Percentiles rank a stretch among this genome's conserved stretches.
Conservation (phyloP, 2,113 vertebrate genomes). For the zebrafish (Danio rerio) region DNA sequence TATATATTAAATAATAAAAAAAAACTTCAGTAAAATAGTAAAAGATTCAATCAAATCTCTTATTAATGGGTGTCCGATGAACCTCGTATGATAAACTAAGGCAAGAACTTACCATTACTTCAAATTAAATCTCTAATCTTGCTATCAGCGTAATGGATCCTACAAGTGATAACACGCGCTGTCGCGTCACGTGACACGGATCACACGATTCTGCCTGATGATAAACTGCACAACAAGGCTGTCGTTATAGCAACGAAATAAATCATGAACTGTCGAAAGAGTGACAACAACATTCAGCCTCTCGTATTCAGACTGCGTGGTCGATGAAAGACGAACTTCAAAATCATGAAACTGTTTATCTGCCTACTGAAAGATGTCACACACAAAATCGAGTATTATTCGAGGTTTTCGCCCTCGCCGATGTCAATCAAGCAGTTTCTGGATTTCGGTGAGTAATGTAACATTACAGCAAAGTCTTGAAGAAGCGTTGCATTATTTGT, state of each 20-base stretch:
- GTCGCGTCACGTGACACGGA: slow-evolving; percentile 24
- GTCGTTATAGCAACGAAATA: not conserved
- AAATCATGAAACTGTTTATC: slow-evolving; percentile 73
- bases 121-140: not conserved
- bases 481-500: not conserved
- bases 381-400: slow-evolving; percentile 77
- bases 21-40: no score
- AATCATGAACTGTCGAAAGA: not conserved
- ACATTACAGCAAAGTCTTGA: not conserved
- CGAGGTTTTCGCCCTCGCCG: slow-evolving; percentile 77
- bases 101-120: not conserved
- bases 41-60: no score
- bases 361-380: slow-evolving; percentile 71
- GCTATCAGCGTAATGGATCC: not conserved
- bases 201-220: not conserved
- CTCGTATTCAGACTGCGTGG: not conserved
- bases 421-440: slow-evolving; percentile 80
- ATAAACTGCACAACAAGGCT: not conserved
- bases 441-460: slow-evolving; percentile 77
- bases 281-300: not conserved
- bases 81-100: no score
- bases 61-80: no score
- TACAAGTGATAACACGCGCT: not conserved
- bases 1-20: no score
- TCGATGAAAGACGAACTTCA: not conserved